Conservation (phyloP, 2,113 vertebrate species). For the Charadrius vociferus region DNA sequence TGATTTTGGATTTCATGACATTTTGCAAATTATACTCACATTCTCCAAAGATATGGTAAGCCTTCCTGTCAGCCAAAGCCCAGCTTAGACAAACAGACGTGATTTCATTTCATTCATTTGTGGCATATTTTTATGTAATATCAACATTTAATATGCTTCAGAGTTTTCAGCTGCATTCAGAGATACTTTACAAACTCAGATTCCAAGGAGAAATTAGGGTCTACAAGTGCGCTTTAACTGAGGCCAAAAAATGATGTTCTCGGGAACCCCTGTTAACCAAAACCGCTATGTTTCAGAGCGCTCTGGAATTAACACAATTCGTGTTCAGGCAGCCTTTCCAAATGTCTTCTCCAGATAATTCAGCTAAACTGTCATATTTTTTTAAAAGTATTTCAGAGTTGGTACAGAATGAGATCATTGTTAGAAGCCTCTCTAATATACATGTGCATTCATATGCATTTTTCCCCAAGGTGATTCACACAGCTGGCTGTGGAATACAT, state of each 20-base stretch:
- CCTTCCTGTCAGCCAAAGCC: neutral
- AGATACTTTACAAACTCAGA: neutral
- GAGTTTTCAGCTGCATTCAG: neutral
- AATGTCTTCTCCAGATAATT: slow-evolving; percentile 57
- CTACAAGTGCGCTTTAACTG: neutral
- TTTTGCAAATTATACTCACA: neutral
- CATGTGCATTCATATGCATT: slow-evolving; percentile 48
- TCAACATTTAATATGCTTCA: neutral
- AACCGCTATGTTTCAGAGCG: neutral
- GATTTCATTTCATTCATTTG: neutral
- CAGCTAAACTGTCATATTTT: slow-evolving; percentile 57
- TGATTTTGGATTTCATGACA: neutral
- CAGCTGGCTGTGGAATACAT: slow-evolving; percentile 57
- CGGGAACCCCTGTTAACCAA: neutral
- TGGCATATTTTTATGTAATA: neutral
- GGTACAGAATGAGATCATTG: slow-evolving; percentile 64
- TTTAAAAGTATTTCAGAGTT: slow-evolving; percentile 49
- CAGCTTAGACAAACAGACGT: neutral
- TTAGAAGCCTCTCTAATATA: slow-evolving; percentile 60
- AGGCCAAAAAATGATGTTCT: neutral
- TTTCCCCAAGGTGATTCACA: slow-evolving; percentile 57
- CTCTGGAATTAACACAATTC: slow-evolving; percentile 32
- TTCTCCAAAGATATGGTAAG: neutral
- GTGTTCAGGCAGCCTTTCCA: slow-evolving; percentile 43
- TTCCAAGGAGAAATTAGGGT: neutral